Conservation (phyloP, 2,888 invertebrate genomes). For the Schizaphis graminum region DNA sequence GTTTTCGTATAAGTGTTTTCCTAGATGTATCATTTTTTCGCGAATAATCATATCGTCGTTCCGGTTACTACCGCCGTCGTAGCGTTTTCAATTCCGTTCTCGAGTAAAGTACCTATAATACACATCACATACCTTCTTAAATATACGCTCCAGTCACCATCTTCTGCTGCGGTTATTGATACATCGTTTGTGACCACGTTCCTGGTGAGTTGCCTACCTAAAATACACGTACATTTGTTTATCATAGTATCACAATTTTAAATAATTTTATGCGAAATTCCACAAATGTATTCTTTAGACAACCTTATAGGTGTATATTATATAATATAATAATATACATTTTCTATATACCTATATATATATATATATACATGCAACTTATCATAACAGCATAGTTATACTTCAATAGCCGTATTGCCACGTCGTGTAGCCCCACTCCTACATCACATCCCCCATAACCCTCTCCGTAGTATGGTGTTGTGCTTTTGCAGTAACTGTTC, state of each 20-base stretch:
- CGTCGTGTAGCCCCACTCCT: neutral
- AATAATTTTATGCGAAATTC: neutral
- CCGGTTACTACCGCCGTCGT: neutral
- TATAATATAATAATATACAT: neutral
- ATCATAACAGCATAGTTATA: neutral
- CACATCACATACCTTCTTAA: neutral
- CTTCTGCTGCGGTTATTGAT: neutral
- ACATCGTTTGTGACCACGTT: neutral
- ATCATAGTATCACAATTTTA: neutral
- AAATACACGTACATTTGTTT: neutral
- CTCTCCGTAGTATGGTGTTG: constrained; percentile 45
- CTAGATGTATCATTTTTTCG: neutral
- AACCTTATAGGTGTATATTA: neutral
- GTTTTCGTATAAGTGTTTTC: neutral
- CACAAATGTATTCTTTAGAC: neutral
- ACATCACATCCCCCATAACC: neutral
- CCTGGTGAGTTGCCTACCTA: constrained; percentile 17
- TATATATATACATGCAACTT: neutral
- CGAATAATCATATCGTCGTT: neutral
- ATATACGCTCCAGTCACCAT: neutral
- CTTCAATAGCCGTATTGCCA: neutral
- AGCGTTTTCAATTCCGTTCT: neutral
- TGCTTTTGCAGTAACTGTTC: constrained; percentile 59
- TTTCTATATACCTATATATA: neutral
- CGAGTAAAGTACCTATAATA: neutral